Percentiles rank a stretch among this genome's conserved stretches.
These are phyloP conservation scores for Lagria hirta DNA, from an alignment of 2,888 invertebrate species.

Conservation along the genomic window DNA sequence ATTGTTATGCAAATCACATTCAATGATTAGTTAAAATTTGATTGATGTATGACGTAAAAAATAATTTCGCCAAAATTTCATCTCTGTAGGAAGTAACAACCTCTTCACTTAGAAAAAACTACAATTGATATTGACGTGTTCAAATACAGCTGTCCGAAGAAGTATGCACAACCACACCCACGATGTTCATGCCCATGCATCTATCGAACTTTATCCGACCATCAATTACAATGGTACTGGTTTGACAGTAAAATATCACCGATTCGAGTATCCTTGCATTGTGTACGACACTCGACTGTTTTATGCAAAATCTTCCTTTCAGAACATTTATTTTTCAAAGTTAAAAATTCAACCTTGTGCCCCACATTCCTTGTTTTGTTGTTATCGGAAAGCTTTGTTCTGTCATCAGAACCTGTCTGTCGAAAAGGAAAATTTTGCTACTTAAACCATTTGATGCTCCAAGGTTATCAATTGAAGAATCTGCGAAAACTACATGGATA, in stretches of 20 bases:
- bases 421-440: too few relatives aligned
- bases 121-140: conserved; percentile 15
- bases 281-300: conserved; percentile 15
- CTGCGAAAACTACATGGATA: too few relatives aligned
- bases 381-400: conserved; percentile 6
- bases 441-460: too few relatives aligned
- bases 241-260: conserved; percentile 22
- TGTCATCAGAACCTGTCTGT: conserved; percentile 3
- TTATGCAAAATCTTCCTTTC: conserved; percentile 11
- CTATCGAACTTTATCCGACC: conserved; percentile 21
- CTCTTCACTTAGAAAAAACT: conserved; percentile 4
- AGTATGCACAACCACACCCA: conserved; percentile 13
- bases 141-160: conserved; percentile 13
- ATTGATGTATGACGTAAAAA: conserved; percentile 1
- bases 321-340: conserved; percentile 2
- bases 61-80: conserved; percentile 4
- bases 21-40: conserved; percentile 5
- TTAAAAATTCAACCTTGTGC: conserved; percentile 1
- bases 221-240: conserved; percentile 22
- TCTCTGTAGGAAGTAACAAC: conserved; percentile 1
- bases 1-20: conserved; percentile 15
- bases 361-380: conserved; percentile 8
- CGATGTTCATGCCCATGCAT: conserved; percentile 18
- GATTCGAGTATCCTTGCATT: conserved; percentile 22
- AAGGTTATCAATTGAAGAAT: too few relatives aligned